phyloP scores from a whole-genome alignment of 2,888 invertebrate genomes.

The Diploptera punctata region DNA sequence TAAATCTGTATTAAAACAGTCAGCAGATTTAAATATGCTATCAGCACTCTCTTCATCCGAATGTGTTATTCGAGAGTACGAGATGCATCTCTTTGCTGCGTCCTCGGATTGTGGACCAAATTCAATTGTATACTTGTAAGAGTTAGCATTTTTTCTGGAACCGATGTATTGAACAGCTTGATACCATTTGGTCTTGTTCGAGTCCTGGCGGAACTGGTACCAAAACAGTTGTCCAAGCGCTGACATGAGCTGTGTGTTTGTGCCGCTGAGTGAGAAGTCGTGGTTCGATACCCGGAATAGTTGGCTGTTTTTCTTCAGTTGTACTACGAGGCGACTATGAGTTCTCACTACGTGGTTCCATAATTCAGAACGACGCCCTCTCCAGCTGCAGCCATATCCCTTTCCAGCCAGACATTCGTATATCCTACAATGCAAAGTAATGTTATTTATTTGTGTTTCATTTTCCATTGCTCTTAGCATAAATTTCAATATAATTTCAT shows the following conservation, averaged over 20 bases:
- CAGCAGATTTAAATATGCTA: background rate
- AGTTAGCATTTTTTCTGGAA: background rate
- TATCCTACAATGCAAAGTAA: no score
- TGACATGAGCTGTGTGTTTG: background rate
- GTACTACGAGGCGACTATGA: background rate
- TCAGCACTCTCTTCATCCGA: background rate
- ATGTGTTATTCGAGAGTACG: background rate
- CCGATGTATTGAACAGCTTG: constrained; percentile 13
- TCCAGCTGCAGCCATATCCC: background rate
- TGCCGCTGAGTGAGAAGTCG: background rate
- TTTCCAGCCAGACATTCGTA: constrained; percentile 7
- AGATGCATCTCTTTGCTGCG: background rate
- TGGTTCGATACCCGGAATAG: background rate
- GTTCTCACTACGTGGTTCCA: background rate
- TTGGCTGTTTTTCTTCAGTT: background rate
- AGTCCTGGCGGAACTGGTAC: constrained; percentile 7
- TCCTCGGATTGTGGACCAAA: background rate
- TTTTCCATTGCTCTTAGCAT: no score
- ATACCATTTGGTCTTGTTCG: background rate
- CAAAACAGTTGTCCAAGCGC: background rate
- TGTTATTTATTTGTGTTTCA: no score
- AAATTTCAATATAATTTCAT: no score
- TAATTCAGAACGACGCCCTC: background rate
- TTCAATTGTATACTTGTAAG: background rate
- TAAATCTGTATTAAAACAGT: background rate